Conservation (phyloP, 2,888 invertebrate genomes). For the Ophioninae sp. region DNA sequence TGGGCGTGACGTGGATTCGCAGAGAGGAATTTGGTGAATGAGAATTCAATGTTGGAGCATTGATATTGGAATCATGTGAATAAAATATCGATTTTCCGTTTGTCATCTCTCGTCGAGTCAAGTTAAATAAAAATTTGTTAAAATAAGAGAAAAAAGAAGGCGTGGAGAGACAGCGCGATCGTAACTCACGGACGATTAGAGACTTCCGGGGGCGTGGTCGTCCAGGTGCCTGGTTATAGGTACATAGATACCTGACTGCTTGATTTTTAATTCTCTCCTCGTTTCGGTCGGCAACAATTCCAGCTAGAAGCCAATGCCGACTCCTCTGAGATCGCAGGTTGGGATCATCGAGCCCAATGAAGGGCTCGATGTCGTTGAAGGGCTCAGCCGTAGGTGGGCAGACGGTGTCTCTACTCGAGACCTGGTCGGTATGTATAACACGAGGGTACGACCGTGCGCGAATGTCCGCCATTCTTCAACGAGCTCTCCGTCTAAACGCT, state of each 20-base stretch:
- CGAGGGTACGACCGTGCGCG: conserved; percentile 39
- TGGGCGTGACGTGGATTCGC: not conserved
- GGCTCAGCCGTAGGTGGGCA: conserved; percentile 34
- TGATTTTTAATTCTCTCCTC: conserved; percentile 19
- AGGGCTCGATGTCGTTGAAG: conserved; percentile 36
- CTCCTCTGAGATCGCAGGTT: conserved; percentile 45
- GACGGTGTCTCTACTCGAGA: conserved; percentile 1
- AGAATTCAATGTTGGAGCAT: too few species aligned
- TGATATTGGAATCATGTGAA: too few species aligned
- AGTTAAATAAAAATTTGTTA: too few species aligned
- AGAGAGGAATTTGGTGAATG: conserved; percentile 1
- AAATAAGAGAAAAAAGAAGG: conserved; percentile 9
- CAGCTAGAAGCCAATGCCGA: not conserved
- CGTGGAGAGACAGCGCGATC: conserved; percentile 1
- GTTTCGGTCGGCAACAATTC: conserved; percentile 1
- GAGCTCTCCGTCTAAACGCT: conserved; percentile 25
- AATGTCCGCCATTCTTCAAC: conserved; percentile 28
- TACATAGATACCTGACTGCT: not conserved
- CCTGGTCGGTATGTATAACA: conserved; percentile 14
- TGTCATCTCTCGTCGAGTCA: too few species aligned
- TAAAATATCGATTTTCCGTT: too few species aligned
- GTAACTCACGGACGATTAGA: conserved; percentile 32
- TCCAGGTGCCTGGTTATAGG: not conserved
- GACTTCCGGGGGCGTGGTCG: conserved; percentile 50
- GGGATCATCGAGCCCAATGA: conserved; percentile 30